Base-by-base conservation (phyloP, 2,113 vertebrate genomes). In the Hepsetus odoe region DNA sequence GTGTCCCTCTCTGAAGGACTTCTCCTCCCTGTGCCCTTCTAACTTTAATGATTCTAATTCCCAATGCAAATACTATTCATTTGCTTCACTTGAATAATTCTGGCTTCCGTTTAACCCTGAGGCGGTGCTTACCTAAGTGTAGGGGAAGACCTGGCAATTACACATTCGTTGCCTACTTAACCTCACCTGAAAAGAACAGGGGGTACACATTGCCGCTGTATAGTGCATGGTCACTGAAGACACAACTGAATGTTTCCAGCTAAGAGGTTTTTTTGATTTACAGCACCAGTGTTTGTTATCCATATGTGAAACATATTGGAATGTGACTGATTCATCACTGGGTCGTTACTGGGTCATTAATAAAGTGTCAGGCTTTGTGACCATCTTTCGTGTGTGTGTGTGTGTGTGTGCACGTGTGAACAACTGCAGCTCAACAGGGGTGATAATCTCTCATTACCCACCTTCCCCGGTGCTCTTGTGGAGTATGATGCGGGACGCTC, bases 11-110 rank as follows among this genome's bases (percentile, higher is more conserved):
- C 62, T 69, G 85, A 82, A 80, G 77, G 82, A 81, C 95, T 95
- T 68, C 90, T 93, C 95, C 95, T 97, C 95, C 86, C 86, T 90
- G 92, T 94, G 90, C 94, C 91, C 96, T 97, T 96, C 94, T 92
- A 86, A 88, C 83, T 91, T 90, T 95, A 95, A 96, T 96, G 95
- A 94, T 92, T 92, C 89, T 92, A 82, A 93, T 94, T 95, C 94
- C 95, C 92, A 91, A 94, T 89, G 95, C 92, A 91, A 95, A 91
- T 93, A 91, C 91, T 87, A 92, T 90, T 94, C 93, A 94, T 94
- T 94, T 93, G 93, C 91, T 89, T 91, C 75, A 89, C 90, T 88
- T 95, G 97, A 97, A 90, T 94, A 93, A 95, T 95, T 93, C 87
- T 93, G 92, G 93, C 91, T 91, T 80, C 88, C 86, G 89, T 90